Evolutionary conservation across 2,797 vertebrate species (phyloP), one percentile per base, ranked within the genome.

Genomic region (Onychomys leucogaster): DNA sequence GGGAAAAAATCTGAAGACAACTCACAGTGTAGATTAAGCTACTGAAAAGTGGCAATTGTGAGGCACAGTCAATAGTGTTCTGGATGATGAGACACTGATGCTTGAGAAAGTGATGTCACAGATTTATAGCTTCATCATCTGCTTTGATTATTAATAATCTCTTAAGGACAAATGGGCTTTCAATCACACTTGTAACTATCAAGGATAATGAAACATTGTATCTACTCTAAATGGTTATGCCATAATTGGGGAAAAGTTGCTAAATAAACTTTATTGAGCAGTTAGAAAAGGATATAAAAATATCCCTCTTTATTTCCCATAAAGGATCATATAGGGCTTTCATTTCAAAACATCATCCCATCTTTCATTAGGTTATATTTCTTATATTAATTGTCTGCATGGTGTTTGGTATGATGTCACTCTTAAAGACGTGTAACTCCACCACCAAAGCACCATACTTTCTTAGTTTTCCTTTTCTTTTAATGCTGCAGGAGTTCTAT

Each of bases 111-210:
- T 0, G 59, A 34, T 82, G 10, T 2, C 32, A 37, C n/a, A 93
- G 65, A 96, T 96, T 92, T 97, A 94, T 84, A 93, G 81, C 95
- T 94, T 97, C 92, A 63, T 97, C 97, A 95, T 90, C 80, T 94
- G 57, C 75, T 94, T 97, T 96, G 77, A 65, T 91, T 96, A 95
- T 96, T 96, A 43, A 73, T 96, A 95, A 55, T 90, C 82, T 63
- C 34, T 2, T 83, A 95, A 96, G 96, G 76, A 97, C 46, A 96
- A 98, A 95, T 59, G 93, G n/a, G 82, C n/a, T 89, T 87, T 85
- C n/a, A 17, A 19, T 65, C 32, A 34, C 27, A n/a, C 67, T 88
- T 96, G 59, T 88, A 98, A 97, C 94, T 91, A 86, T 32, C 14
- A 9, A 96, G 93, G 67, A 96, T 92, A 69, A 69, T 96, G 84